These are phyloP conservation scores for Acipenser transmontanus DNA, from an alignment of 2,797 vertebrate genomes.

Conservation along the genomic window DNA sequence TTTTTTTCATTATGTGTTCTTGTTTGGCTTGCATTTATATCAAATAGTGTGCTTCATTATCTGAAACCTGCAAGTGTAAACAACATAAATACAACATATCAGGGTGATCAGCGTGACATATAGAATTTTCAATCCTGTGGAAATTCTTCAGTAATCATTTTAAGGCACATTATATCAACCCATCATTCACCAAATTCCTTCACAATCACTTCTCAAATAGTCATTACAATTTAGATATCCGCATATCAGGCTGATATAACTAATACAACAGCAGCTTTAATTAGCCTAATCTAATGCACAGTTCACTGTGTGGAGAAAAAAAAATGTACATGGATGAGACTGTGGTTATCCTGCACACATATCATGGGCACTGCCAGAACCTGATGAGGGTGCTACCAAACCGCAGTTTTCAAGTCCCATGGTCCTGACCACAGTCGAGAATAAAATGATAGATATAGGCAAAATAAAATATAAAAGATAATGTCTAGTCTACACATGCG, in stretches of 20 bases:
- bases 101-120: not conserved
- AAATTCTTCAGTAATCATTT: slow-evolving; percentile 1
- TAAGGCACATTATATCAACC: slow-evolving; percentile 6
- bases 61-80: no score
- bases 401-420: no score
- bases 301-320: not conserved
- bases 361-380: not conserved
- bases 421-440: no score
- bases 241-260: not conserved
- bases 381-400: not conserved
- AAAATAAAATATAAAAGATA: no score
- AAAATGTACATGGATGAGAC: slow-evolving; percentile 1
- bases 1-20: no score
- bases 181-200: not conserved
- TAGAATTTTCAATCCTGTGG: not conserved
- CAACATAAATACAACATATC: no score
- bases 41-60: no score
- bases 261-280: slow-evolving; percentile 6
- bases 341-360: not conserved
- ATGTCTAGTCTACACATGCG: no score
- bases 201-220: slow-evolving; percentile 6
- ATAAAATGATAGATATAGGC: no score
- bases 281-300: slow-evolving; percentile 10
- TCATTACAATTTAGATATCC: slow-evolving; percentile 5
- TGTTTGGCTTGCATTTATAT: no score